These are phyloP conservation scores for Arenicola marina DNA, from an alignment of 2,888 invertebrate genomes.

Conservation along the genomic window DNA sequence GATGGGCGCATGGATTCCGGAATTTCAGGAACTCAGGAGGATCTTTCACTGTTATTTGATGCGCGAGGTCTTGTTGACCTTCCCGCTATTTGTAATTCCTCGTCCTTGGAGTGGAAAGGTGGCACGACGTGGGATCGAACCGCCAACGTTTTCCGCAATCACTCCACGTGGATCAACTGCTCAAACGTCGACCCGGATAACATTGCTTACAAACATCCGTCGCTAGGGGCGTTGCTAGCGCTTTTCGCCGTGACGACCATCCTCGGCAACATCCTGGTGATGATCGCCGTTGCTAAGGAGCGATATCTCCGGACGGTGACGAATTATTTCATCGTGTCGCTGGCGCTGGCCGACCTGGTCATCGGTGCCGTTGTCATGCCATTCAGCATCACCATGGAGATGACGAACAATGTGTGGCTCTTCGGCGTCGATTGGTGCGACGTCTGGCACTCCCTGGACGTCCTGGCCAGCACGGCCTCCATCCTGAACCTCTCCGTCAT, in stretches of 20 bases:
- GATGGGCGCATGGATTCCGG: no score
- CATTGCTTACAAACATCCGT: conserved; percentile 1
- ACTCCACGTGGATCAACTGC: no score
- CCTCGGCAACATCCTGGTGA: conserved; percentile 92
- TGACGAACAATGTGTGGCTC: conserved; percentile 71
- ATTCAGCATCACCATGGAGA: conserved; percentile 65
- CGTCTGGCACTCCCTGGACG: conserved; percentile 95
- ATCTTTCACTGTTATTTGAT: no score
- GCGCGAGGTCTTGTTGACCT: no score
- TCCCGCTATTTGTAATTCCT: no score
- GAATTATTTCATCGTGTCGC: conserved; percentile 94
- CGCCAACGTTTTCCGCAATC: no score
- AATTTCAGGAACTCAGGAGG: no score
- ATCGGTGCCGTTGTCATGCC: conserved; percentile 98
- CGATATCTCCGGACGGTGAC: conserved; percentile 94
- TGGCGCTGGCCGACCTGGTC: conserved; percentile 94
- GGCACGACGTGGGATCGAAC: no score
- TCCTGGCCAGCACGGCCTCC: conserved; percentile 95
- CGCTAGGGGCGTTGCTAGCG: conserved; percentile 68
- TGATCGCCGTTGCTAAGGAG: conserved; percentile 89
- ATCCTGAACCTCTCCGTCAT: conserved; percentile 97
- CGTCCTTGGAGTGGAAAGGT: no score
- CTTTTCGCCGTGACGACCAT: conserved; percentile 90
- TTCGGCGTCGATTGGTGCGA: conserved; percentile 97
- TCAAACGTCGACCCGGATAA: no score